Base-by-base conservation (phyloP, 2,888 invertebrate species). In the Ormyrus pomaceus region DNA sequence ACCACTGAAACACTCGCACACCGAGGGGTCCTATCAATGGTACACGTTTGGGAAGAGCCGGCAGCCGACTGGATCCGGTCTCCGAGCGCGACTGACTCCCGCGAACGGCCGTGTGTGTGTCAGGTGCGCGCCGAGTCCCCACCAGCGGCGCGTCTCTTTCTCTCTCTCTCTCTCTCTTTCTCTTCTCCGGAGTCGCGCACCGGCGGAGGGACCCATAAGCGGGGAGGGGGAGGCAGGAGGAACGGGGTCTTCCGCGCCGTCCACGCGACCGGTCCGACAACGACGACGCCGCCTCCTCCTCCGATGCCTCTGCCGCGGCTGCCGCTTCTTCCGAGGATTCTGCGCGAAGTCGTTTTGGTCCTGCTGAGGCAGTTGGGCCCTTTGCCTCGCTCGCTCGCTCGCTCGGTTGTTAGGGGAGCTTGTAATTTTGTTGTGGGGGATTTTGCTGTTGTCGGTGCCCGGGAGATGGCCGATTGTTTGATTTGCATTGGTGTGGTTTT, bases 81-180 rank as follows among this genome's bases (percentile, higher is more conserved):
- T 79, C 79, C 76, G 55, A 71, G 83, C 84, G 81, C 83, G 84
- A 85, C 83, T 83, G 82, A 83, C 80, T 83, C 72, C 34, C 34
- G 34, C 34, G 78, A 77, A 84, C 83, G 10, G 34, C n/a, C 51
- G 69, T 84, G 34, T 34, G 34, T 79, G 83, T 77, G 82, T 82
- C 85, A 82, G 84, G 83, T 83, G 83, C 84, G 83, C 83, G 79
- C 83, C 84, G 82, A 80, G 34, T 73, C 64, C 66, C 70, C 74
- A 50, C 64, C 86, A 51, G 10, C 56, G 13, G 0, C 58, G 46
- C 11, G 13, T 82, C 80, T 59, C 80, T 81, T 70, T 72, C 69
- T 64, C 77, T 78, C 75, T 62, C 9, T 66, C 77, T 70, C 77
- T 70, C 46, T 62, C 9, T 6, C 46, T 46, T 11, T n/a, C 34